Conservation (phyloP, 92 coral and sea anemone species). For the Siderastrea radians region DNA sequence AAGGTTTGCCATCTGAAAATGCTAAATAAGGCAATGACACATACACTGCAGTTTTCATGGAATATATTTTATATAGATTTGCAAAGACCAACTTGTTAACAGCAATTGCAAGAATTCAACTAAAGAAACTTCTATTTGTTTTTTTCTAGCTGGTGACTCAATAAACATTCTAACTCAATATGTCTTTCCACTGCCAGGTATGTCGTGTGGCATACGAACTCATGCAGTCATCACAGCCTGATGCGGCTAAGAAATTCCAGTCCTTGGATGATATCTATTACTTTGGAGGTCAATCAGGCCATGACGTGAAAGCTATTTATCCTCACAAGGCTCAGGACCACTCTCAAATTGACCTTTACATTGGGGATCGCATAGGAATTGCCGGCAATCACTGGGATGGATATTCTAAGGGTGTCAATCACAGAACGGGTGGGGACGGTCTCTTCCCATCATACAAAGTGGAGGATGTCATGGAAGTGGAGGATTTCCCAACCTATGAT, state of each 20-base stretch:
- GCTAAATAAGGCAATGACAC: no score
- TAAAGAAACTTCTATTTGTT: neutral
- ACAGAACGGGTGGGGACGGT: conserved; percentile 68
- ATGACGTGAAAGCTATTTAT: conserved; percentile 86
- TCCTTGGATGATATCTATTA: conserved; percentile 97
- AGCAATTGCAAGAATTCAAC: no score
- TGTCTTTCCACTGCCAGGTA: conserved; percentile 63
- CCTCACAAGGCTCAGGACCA: conserved; percentile 77
- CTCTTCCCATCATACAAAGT: conserved; percentile 95
- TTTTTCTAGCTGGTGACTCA: neutral
- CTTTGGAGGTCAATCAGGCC: conserved; percentile 95
- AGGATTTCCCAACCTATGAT: conserved; percentile 85
- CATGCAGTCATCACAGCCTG: conserved; percentile 92
- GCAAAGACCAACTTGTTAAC: no score
- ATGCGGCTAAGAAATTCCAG: conserved; percentile 90
- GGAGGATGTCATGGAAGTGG: conserved; percentile 89
- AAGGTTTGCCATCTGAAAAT: no score
- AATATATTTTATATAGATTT: no score
- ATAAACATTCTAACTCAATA: neutral
- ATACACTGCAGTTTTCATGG: no score
- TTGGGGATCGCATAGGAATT: conserved; percentile 85
- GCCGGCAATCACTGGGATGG: conserved; percentile 99
- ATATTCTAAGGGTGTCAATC: conserved; percentile 88
- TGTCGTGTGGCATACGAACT: conserved; percentile 96
- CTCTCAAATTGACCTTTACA: conserved; percentile 76